These are phyloP conservation scores for Leontocebus nigricollis DNA, from an alignment of 2,797 vertebrate genomes.

Conservation along the genomic window DNA sequence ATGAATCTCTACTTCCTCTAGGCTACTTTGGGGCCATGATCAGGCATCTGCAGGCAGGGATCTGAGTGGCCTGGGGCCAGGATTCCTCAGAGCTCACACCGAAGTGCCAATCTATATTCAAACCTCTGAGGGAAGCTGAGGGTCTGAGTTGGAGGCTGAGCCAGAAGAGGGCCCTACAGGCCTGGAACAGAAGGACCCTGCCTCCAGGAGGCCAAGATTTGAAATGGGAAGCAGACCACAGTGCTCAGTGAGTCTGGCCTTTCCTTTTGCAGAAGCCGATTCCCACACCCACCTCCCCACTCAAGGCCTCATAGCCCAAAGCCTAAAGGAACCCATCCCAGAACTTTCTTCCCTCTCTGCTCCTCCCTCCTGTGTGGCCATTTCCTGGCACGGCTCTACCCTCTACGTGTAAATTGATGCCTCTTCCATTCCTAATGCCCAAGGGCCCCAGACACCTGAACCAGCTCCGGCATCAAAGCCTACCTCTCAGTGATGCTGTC, in stretches of 20 bases:
- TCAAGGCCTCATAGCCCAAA: not conserved
- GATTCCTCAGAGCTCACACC: not conserved
- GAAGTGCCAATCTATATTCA: not conserved
- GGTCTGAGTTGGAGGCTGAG: not conserved
- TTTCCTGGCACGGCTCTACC: not conserved
- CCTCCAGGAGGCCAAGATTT: slow-evolving; percentile 29
- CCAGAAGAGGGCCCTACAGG: not conserved
- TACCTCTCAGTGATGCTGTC: slow-evolving; percentile 95
- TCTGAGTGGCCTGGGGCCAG: not conserved
- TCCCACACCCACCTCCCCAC: slow-evolving; percentile 1
- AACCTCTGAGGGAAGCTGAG: not conserved
- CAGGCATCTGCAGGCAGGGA: not conserved
- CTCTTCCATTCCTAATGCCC: not conserved
- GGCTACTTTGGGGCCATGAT: not conserved
- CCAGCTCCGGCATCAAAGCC: slow-evolving; percentile 2
- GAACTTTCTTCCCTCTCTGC: not conserved
- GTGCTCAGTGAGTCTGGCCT: not conserved
- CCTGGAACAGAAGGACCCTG: slow-evolving; percentile 10
- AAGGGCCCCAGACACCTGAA: not conserved
- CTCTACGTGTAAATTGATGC: not conserved
- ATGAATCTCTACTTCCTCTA: not conserved
- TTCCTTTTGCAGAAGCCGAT: slow-evolving; percentile 30
- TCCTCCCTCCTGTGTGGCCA: not conserved
- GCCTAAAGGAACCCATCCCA: not conserved
- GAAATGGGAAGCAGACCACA: slow-evolving; percentile 54